These are phyloP conservation scores for Orbicella faveolata DNA, from an alignment of 64 coral and sea anemone genomes.

Conservation along the genomic window DNA sequence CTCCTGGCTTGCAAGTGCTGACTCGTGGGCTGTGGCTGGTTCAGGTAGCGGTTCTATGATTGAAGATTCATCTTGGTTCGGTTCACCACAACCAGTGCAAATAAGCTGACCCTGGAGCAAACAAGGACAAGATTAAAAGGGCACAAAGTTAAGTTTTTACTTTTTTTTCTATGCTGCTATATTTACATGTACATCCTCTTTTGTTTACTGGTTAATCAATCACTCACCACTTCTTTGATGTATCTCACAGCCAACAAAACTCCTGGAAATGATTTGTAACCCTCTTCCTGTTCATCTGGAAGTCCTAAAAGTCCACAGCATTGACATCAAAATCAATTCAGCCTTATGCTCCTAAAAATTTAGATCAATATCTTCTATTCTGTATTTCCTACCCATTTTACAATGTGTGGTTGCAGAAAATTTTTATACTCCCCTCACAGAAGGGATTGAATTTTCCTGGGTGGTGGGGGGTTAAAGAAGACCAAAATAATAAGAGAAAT, in stretches of 20 bases:
- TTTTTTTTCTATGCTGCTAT: neutral
- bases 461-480: no score
- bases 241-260: conserved; percentile 49
- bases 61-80: neutral
- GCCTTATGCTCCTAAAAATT: neutral
- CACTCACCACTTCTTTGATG: conserved; percentile 71
- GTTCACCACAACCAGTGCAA: conserved; percentile 51
- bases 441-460: no score
- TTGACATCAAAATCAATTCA: neutral
- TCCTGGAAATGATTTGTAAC: conserved; percentile 62
- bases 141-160: neutral
- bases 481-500: no score
- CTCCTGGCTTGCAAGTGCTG: neutral
- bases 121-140: neutral
- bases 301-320: conserved; percentile 14
- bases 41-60: neutral
- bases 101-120: conserved; percentile 48
- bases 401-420: no score
- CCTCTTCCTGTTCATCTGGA: conserved; percentile 44
- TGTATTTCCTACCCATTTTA: no score
- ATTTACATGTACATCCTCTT: neutral
- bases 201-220: neutral
- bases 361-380: neutral
- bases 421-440: no score
- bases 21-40: neutral